Conservation (phyloP, 23 tunicate species). For the Trididemnum nubilum region DNA sequence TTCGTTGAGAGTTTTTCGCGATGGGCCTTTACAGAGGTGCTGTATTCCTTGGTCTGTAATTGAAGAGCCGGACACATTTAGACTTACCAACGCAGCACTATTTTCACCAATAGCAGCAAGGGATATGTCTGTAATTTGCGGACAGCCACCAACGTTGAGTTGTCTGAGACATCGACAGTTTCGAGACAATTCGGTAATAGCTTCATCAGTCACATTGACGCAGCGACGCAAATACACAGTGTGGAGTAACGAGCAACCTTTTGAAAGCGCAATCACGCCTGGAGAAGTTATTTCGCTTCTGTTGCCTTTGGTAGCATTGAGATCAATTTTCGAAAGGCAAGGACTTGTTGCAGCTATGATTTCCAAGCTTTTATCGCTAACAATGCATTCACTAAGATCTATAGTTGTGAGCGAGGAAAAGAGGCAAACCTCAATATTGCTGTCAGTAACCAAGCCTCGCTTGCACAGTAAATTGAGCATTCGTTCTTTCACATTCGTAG, state of each 20-base stretch:
- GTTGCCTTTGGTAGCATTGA: constrained; percentile 60
- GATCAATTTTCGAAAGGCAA: constrained; percentile 58
- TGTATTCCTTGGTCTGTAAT: constrained; percentile 70
- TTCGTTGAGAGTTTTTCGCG: constrained; percentile 36
- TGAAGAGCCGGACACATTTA: constrained; percentile 59
- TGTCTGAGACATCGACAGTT: constrained; percentile 45
- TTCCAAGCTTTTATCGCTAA: constrained; percentile 36
- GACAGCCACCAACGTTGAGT: constrained; percentile 71
- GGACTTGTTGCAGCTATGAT: constrained; percentile 38
- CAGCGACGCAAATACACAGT: constrained; percentile 63
- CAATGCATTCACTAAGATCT: constrained; percentile 59
- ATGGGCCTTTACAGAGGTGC: constrained; percentile 33
- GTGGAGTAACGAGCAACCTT: constrained; percentile 48
- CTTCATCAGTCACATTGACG: constrained; percentile 40
- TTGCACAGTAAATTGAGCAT: constrained; percentile 47
- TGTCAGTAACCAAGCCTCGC: constrained; percentile 62
- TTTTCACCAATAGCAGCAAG: constrained; percentile 43
- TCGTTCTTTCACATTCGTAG: constrained; percentile 53
- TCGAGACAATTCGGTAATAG: constrained; percentile 36
- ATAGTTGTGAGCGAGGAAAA: constrained; percentile 32
- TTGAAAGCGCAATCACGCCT: constrained; percentile 44
- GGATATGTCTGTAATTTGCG: constrained; percentile 45
- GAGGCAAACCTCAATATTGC: constrained; percentile 22
- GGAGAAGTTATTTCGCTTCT: constrained; percentile 31
- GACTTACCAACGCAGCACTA: constrained; percentile 22